A percentile compares a stretch with the other conserved stretches of the same genome.
These are phyloP conservation scores for Tenthredo livida DNA, from an alignment of 2,888 invertebrate genomes.

Conservation along the genomic window DNA sequence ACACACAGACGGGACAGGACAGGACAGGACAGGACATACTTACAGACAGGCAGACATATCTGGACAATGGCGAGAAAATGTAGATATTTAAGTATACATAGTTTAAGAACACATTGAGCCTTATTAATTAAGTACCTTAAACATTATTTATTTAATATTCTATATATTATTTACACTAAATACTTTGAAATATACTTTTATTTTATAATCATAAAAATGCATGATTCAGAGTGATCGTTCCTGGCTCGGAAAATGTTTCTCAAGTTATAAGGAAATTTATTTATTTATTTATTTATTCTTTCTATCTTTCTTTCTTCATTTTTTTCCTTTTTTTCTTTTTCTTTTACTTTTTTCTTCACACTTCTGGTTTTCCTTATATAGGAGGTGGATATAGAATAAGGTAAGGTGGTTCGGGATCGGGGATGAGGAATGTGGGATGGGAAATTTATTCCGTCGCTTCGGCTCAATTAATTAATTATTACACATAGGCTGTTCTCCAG, in stretches of 20 bases:
- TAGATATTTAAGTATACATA: slow-evolving; percentile 28
- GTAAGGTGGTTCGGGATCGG: neutral
- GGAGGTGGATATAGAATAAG: neutral
- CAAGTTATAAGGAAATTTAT: neutral
- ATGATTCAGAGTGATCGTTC: slow-evolving; percentile 1
- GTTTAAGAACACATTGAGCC: slow-evolving; percentile 53
- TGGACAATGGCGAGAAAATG: slow-evolving; percentile 23
- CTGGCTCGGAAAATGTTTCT: slow-evolving; percentile 14
- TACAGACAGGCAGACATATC: slow-evolving; percentile 1
- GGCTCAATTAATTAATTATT: slow-evolving; percentile 1
- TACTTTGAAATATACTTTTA: slow-evolving; percentile 33
- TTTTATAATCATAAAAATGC: slow-evolving; percentile 9
- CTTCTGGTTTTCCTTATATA: neutral
- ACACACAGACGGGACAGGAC: too few relatives aligned
- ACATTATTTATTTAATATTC: neutral
- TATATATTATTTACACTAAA: slow-evolving; percentile 46
- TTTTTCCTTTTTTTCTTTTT: neutral
- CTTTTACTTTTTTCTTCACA: neutral
- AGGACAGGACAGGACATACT: slow-evolving; percentile 6
- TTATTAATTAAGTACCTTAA: slow-evolving; percentile 48
- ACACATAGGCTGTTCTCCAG: neutral
- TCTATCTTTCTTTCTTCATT: neutral
- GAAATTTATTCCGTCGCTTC: slow-evolving; percentile 12
- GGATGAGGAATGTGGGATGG: neutral
- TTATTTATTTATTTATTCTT: neutral